Evolutionary conservation across 1,140 invertebrate species (phyloP).

Genomic region (Helicoverpa armigera): DNA sequence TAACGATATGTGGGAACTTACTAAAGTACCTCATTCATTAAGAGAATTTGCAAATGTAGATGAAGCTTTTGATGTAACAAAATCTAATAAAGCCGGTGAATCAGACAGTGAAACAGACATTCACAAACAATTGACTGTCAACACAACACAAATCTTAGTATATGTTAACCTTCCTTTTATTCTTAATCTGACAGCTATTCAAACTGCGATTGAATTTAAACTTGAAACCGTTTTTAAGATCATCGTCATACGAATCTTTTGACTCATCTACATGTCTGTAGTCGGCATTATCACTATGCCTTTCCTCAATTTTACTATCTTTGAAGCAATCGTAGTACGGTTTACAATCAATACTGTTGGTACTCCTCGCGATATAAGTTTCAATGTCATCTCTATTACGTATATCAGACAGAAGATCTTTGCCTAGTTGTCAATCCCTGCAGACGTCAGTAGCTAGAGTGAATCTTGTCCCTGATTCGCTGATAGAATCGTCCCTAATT

Average conservation of each 20-base stretch:
- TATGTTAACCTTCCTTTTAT: slow-evolving; percentile 66
- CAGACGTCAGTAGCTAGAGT: slow-evolving; percentile 78
- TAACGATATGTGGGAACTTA: neutral
- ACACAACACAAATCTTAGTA: slow-evolving; percentile 10
- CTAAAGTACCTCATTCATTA: neutral
- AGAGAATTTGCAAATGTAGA: neutral
- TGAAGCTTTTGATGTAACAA: neutral
- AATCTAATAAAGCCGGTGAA: neutral
- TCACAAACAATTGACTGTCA: slow-evolving; percentile 28
- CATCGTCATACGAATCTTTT: slow-evolving; percentile 68
- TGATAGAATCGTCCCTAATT: slow-evolving; percentile 78
- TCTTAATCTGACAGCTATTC: slow-evolving; percentile 79
- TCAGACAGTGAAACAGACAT: neutral
- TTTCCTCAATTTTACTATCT: slow-evolving; percentile 66
- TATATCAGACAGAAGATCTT: slow-evolving; percentile 68
- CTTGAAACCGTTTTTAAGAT: slow-evolving; percentile 75
- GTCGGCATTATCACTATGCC: slow-evolving; percentile 77
- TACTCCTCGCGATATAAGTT: slow-evolving; percentile 73
- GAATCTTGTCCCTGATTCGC: slow-evolving; percentile 80
- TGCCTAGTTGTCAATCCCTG: slow-evolving; percentile 79
- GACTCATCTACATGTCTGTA: slow-evolving; percentile 71
- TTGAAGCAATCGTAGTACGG: slow-evolving; percentile 82
- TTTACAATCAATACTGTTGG: slow-evolving; percentile 78
- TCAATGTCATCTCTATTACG: slow-evolving; percentile 69
- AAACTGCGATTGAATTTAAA: slow-evolving; percentile 82